Percentiles rank a stretch among this genome's conserved stretches.
Conservation (phyloP, 2,888 invertebrate species). For the Eupithecia centaureata region DNA sequence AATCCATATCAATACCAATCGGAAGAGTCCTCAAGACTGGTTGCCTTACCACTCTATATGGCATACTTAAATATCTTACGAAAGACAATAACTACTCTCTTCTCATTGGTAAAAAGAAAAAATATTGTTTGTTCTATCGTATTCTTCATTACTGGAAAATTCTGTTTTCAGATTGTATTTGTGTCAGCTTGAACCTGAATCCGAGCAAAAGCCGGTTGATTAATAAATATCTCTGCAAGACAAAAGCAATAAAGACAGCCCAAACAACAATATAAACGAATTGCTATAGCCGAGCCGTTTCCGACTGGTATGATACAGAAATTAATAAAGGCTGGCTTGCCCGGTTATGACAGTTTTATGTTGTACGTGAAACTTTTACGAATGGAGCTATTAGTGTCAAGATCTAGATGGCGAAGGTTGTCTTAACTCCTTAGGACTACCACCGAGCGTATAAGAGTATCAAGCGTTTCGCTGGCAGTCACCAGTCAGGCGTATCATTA, state of each 20-base stretch:
- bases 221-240: slow-evolving; percentile 13
- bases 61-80: no score
- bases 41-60: no score
- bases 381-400: not conserved
- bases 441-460: no score
- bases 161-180: not conserved
- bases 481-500: no score
- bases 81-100: no score
- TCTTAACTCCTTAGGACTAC: not conserved
- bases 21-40: no score
- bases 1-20: no score
- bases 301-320: slow-evolving; percentile 8
- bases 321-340: slow-evolving; percentile 14
- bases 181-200: not conserved
- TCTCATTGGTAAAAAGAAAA: no score
- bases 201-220: not conserved
- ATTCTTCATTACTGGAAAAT: not conserved
- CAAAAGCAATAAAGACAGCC: slow-evolving; percentile 10
- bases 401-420: not conserved
- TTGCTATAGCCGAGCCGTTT: slow-evolving; percentile 5
- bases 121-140: no score
- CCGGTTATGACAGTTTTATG: slow-evolving; percentile 7
- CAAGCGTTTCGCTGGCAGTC: not conserved
- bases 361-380: slow-evolving; percentile 3
- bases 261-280: slow-evolving; percentile 5